These are phyloP conservation scores for Rhyacophila brunnea DNA, from an alignment of 1,140 invertebrate genomes.

Conservation along the genomic window DNA sequence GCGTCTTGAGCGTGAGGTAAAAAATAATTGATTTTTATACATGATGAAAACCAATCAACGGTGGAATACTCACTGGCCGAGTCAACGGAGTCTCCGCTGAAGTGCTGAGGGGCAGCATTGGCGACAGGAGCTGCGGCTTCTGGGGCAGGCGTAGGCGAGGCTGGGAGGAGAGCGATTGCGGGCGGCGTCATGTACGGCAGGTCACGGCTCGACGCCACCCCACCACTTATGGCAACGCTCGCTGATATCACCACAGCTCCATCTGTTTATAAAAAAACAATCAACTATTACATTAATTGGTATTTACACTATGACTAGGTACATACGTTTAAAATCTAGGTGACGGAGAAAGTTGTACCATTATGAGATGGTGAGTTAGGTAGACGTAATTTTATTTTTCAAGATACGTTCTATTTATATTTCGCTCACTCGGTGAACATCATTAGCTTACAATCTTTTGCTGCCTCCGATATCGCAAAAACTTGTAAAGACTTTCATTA, in stretches of 20 bases:
- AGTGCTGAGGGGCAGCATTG: slow-evolving; percentile 55
- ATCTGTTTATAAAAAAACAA: slow-evolving; percentile 10
- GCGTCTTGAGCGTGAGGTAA: too few relatives aligned
- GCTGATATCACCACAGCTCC: slow-evolving; percentile 57
- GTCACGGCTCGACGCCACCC: slow-evolving; percentile 81
- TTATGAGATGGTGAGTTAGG: too few relatives aligned
- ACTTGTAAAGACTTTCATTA: too few relatives aligned
- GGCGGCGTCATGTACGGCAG: slow-evolving; percentile 88
- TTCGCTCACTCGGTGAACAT: too few relatives aligned
- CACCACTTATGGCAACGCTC: slow-evolving; percentile 78
- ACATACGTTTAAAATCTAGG: too few relatives aligned
- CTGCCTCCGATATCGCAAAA: too few relatives aligned
- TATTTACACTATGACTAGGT: too few relatives aligned
- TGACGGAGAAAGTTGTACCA: background rate
- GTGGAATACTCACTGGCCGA: slow-evolving; percentile 47
- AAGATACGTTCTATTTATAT: too few relatives aligned
- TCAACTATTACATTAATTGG: slow-evolving; percentile 5
- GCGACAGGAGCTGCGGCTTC: slow-evolving; percentile 43
- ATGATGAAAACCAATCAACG: too few relatives aligned
- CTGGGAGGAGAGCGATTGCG: slow-evolving; percentile 45
- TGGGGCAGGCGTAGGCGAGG: background rate
- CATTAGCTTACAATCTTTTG: too few relatives aligned
- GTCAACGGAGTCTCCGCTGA: slow-evolving; percentile 83
- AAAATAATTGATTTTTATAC: too few relatives aligned
- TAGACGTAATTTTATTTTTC: too few relatives aligned